A percentile compares a stretch with the other conserved stretches of the same genome.
Evolutionary conservation across 2,113 vertebrate species (phyloP).

Genomic region (Muscicapa adusta): DNA sequence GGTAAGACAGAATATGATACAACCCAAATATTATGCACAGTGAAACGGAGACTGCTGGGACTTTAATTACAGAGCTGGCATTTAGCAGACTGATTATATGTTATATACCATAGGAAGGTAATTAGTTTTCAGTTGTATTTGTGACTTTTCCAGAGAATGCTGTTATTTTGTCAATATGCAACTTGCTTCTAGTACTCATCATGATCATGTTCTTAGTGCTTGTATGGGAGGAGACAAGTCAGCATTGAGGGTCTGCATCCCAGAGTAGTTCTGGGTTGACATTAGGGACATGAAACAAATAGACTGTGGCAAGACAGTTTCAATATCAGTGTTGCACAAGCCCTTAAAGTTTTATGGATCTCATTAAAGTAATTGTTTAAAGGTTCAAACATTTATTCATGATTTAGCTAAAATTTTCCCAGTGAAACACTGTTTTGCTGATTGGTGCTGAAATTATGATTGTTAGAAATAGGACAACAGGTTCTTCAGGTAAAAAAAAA

Average conservation of each 20-base stretch:
- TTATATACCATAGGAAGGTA: background rate
- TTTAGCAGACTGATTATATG: slow-evolving; percentile 41
- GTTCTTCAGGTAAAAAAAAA: background rate
- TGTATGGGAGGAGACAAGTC: background rate
- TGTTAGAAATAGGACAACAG: background rate
- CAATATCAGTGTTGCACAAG: background rate
- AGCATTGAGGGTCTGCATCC: background rate
- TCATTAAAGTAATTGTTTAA: slow-evolving; percentile 2
- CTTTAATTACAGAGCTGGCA: slow-evolving; percentile 47
- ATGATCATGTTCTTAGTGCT: background rate
- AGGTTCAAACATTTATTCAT: background rate
- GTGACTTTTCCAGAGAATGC: background rate
- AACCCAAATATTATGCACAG: slow-evolving; percentile 15
- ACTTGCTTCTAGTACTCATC: background rate
- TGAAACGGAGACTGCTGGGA: background rate
- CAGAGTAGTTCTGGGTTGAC: background rate
- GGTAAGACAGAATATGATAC: background rate
- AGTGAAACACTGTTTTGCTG: background rate
- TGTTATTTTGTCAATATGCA: background rate
- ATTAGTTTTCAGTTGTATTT: slow-evolving; percentile 29
- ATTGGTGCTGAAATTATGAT: background rate
- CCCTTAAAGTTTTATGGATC: background rate
- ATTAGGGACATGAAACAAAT: background rate
- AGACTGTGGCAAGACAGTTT: background rate
- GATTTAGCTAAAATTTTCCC: background rate